Evolutionary conservation across 2,113 vertebrate species (phyloP), one percentile per base, ranked within the genome.

Genomic region (Pseudorasbora parva): DNA sequence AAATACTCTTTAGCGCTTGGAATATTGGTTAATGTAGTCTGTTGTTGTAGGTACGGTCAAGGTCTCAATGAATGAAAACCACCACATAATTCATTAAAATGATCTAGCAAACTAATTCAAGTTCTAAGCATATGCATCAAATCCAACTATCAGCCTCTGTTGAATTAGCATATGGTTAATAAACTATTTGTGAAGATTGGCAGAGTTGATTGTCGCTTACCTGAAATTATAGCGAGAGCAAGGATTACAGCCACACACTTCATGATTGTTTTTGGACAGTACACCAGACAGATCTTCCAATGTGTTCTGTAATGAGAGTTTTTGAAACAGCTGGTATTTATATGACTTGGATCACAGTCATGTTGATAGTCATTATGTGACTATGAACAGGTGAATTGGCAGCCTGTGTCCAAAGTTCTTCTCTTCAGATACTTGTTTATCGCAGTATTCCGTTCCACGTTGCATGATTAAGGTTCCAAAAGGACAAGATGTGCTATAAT

Each of bases 361-460:
- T 76, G 85, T 87, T 84, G 88, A 91, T 80, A 60, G 78, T 76
- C 41, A 84, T 9, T 83, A 75, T 25, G n/a, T 27, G 33, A 78
- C 27, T 51, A 72, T 54, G n/a, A 45, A 10, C 21, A 81, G 17
- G 56, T 90, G 88, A 89, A 87, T 33, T 87, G 66, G 77, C 37
- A 60, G 37, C 87, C 71, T 33, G 81, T 10, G 93, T 91, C 88
- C 93, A 88, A 94, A 93, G 92, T 89, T 91, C 92, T 84, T 73
- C 17, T 62, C 33, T 47, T 11, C 5, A 2, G 37, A 27, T 72
- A 37, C 84, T 87, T 90, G 12, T 93, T 94, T 93, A 93, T 91
- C 91, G 88, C 90, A 25, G 77, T 85, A 80, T 47, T 66, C 41
- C 75, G 83, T 88, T 92, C 92, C 92, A 93, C 92, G 92, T 93